Percentiles rank a stretch among this genome's conserved stretches.
phyloP scores from a whole-genome alignment of 1,140 invertebrate genomes.

The Diorhabda elongata region DNA sequence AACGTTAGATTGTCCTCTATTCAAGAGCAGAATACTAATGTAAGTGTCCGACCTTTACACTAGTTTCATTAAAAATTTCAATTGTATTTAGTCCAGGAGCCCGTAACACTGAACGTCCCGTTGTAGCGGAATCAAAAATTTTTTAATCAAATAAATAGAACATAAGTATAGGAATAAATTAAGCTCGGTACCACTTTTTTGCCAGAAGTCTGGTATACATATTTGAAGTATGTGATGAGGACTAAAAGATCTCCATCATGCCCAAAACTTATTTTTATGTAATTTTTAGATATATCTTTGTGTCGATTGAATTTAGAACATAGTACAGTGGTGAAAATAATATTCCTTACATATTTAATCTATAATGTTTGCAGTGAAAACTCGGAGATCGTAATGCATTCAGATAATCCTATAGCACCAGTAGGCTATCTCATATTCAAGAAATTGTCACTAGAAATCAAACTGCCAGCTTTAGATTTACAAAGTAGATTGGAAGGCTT shows the following conservation, averaged over 20 bases:
- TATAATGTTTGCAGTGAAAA: conserved; percentile 67
- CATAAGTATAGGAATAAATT: too few relatives aligned
- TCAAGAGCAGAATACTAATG: conserved; percentile 85
- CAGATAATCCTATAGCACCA: conserved; percentile 86
- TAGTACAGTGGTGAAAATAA: too few relatives aligned
- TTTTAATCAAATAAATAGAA: neutral
- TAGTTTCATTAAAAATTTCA: conserved; percentile 16
- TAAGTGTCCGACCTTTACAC: conserved; percentile 55
- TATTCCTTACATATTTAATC: too few relatives aligned
- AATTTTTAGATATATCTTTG: too few relatives aligned
- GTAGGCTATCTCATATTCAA: conserved; percentile 89
- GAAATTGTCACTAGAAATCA: conserved; percentile 71
- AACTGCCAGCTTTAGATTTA: conserved; percentile 50
- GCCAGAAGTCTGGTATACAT: too few relatives aligned
- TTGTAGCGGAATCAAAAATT: neutral
- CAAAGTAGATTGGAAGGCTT: conserved; percentile 50
- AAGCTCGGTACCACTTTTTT: too few relatives aligned
- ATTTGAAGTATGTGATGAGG: too few relatives aligned
- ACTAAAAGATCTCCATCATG: too few relatives aligned
- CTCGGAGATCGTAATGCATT: conserved; percentile 81
- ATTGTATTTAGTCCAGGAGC: neutral
- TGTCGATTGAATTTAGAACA: too few relatives aligned
- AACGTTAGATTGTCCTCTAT: conserved; percentile 94
- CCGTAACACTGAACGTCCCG: too few relatives aligned
- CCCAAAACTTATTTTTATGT: too few relatives aligned